Conservation (phyloP, 1,140 invertebrate genomes). For the Teleopsis dalmanni region DNA sequence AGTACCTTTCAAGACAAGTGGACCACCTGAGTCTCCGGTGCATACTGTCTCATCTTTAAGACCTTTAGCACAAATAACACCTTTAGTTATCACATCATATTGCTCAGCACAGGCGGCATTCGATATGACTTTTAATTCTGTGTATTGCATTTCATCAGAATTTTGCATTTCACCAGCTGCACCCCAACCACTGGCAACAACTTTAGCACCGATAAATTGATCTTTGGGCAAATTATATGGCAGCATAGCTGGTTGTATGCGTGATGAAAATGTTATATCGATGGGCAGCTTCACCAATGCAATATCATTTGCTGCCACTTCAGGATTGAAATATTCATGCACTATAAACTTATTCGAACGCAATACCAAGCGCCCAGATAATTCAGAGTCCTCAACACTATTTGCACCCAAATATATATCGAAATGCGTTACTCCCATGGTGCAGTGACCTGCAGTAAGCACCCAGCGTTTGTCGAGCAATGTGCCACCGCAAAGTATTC, state of each 20-base stretch:
- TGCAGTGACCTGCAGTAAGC: slow-evolving; percentile 70
- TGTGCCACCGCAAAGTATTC: slow-evolving; percentile 62
- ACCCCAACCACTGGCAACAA: slow-evolving; percentile 40
- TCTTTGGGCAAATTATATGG: slow-evolving; percentile 21
- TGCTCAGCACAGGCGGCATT: slow-evolving; percentile 35
- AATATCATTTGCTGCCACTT: slow-evolving; percentile 37
- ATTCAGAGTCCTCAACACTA: slow-evolving; percentile 29
- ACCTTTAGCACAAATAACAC: slow-evolving; percentile 37
- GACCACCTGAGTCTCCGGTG: slow-evolving; percentile 38
- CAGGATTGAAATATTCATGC: slow-evolving; percentile 32
- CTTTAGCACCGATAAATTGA: slow-evolving; percentile 28
- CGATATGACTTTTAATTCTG: slow-evolving; percentile 35
- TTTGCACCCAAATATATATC: slow-evolving; percentile 38
- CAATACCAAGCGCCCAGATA: slow-evolving; percentile 27
- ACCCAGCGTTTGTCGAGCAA: slow-evolving; percentile 63
- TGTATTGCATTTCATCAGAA: slow-evolving; percentile 39
- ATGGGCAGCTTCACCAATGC: slow-evolving; percentile 35
- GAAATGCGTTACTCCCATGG: slow-evolving; percentile 49
- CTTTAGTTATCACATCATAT: slow-evolving; percentile 34
- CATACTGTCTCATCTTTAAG: slow-evolving; percentile 37
- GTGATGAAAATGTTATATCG: slow-evolving; percentile 24
- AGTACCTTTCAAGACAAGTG: slow-evolving; percentile 33
- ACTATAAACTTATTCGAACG: slow-evolving; percentile 38
- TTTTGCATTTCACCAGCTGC: slow-evolving; percentile 31
- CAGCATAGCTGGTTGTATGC: slow-evolving; percentile 30